Evolutionary conservation across 2,797 vertebrate genomes (phyloP), one percentile per base, ranked within the genome.

Genomic region (Antrozous pallidus): DNA sequence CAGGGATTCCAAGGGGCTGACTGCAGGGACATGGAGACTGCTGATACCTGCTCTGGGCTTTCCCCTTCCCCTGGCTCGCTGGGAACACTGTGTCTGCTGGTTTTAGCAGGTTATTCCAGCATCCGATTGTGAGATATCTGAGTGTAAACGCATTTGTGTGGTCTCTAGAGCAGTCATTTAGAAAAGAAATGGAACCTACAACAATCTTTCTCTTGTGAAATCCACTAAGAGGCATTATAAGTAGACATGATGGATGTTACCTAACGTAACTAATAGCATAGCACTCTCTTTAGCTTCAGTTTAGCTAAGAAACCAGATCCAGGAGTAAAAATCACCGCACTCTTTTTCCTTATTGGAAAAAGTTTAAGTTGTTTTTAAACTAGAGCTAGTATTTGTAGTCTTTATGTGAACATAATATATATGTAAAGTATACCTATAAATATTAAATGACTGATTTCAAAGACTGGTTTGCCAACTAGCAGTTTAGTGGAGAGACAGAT

Each of bases 1-100:
- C 97, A 98, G 94, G 98, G 98, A 26, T 98, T 98, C n/a, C 87
- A 97, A 80, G 98, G 98, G 42, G 84, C 12, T 8, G 61, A 94
- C 22, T 98, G 92, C 58, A 69, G 4, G 17, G 54, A 96, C 91
- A 18, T 51, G 49, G 58, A 90, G 63, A 20, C 0, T 13, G 24
- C 36, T 10, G 73, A 33, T 8, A 40, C 56, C 31, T n/a, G 36
- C 14, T 74, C 91, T 24, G 85, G 36, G 71, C 20, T 28, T 77
- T 75, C 24, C 47, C 18, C 78, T 40, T 56, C 42, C 42, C 40
- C 56, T 26, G 67, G 26, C 65, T 94, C 51, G 36, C 78, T 85
- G 51, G 36, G 91, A 77, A 58, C 6, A 2, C 28, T 69, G 2
- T 89, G 73, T n/a, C 74, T 97, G 47, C 45, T 96, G 78, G n/a